phyloP scores from a whole-genome alignment of 2,797 vertebrate species.

The Pogoniulus pusillus region DNA sequence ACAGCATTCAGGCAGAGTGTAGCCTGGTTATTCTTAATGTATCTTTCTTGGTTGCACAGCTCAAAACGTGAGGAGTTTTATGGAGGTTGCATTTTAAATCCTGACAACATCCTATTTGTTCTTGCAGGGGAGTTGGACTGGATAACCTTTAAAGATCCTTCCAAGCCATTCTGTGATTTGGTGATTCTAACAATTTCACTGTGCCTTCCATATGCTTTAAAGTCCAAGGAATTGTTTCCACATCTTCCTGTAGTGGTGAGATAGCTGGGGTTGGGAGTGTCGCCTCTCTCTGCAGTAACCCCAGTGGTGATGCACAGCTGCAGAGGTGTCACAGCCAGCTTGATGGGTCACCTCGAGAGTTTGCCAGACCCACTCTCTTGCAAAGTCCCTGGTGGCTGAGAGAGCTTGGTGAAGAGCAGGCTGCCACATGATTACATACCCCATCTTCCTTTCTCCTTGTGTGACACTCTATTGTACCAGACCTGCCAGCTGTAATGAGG shows the following conservation, averaged over 20 bases:
- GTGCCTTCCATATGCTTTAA: not conserved
- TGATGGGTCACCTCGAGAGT: too few relatives aligned
- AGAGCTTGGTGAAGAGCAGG: not conserved
- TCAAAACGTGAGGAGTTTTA: not conserved
- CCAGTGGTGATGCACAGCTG: not conserved
- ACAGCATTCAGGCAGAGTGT: not conserved
- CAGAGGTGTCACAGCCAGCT: accelerated
- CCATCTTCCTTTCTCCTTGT: not conserved
- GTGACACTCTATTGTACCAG: not conserved
- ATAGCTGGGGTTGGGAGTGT: not conserved
- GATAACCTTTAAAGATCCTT: too few relatives aligned
- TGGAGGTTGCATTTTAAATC: not conserved
- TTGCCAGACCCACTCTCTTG: not conserved
- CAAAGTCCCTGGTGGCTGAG: accelerated
- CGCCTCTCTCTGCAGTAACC: not conserved
- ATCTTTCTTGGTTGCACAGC: not conserved
- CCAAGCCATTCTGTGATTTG: not conserved
- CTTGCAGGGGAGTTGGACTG: not conserved
- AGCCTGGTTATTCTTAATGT: not conserved
- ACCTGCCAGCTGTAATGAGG: not conserved
- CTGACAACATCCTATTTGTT: not conserved
- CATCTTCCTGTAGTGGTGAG: accelerated
- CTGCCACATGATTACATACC: not conserved
- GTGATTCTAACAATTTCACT: not conserved
- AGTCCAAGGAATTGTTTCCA: not conserved